These are phyloP conservation scores for Gymnothorax javanicus DNA, from an alignment of 2,797 vertebrate species.

Conservation along the genomic window DNA sequence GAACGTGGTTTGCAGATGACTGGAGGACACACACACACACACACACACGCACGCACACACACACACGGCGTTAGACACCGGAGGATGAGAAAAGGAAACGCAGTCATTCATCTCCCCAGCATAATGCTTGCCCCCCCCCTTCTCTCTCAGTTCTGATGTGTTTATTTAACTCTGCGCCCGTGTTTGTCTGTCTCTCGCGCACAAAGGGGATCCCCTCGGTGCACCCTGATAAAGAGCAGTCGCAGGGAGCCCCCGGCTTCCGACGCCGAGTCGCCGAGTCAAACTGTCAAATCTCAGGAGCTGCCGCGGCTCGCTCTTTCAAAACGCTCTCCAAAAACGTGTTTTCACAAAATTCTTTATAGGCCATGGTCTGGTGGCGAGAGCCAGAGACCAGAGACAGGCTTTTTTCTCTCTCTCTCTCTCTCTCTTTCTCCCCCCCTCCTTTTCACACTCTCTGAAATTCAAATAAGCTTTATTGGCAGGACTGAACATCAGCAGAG, in stretches of 20 bases:
- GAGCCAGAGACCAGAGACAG: constrained; percentile 71
- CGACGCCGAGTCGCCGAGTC: constrained; percentile 61
- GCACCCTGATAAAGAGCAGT: constrained; percentile 46
- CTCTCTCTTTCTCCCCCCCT: not conserved
- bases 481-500: no score
- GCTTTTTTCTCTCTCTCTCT: constrained; percentile 47
- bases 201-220: not conserved
- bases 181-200: not conserved
- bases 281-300: constrained; percentile 75
- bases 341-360: constrained; percentile 71
- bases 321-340: constrained; percentile 79
- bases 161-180: constrained; percentile 3
- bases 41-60: constrained; percentile 58
- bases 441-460: constrained; percentile 36
- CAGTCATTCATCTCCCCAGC: not conserved
- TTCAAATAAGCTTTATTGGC: no score
- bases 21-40: constrained; percentile 65
- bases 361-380: constrained; percentile 72
- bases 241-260: constrained; percentile 43
- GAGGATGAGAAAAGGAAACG: constrained; percentile 51
- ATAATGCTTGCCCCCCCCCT: not conserved
- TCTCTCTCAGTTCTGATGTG: not conserved
- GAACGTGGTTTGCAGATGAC: constrained; percentile 74
- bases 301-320: constrained; percentile 69
- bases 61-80: constrained; percentile 68